phyloP scores from a whole-genome alignment of 1,140 invertebrate genomes.

The Camponotus floridanus region DNA sequence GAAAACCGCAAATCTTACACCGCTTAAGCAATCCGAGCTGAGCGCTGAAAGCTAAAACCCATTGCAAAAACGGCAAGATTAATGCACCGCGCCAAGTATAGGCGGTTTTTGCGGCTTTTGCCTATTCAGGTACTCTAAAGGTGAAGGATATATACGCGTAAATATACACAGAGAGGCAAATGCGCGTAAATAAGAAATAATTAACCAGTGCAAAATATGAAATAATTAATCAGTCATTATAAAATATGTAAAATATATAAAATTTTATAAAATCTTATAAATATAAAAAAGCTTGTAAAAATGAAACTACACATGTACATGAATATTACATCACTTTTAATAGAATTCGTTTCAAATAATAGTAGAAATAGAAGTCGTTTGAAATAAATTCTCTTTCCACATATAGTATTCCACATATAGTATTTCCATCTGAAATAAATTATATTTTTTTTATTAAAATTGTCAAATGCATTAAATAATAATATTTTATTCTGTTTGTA shows the following conservation, averaged over 20 bases:
- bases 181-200: conserved; percentile 33
- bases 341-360: background rate
- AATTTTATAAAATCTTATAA: background rate
- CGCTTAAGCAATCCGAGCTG: conserved; percentile 1
- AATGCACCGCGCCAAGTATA: conserved; percentile 41
- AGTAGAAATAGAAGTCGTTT: background rate
- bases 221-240: conserved; percentile 25
- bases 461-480: background rate
- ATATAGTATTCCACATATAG: too few relatives aligned
- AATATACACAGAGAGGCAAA: background rate
- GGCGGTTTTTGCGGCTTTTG: conserved; percentile 44
- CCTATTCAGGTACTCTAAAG: conserved; percentile 24
- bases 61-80: conserved; percentile 52
- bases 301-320: too few relatives aligned
- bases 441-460: background rate
- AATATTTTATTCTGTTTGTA: background rate
- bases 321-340: conserved; percentile 3
- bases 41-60: conserved; percentile 32
- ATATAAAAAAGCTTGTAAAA: background rate
- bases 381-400: background rate
- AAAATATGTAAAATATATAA: conserved; percentile 1
- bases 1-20: conserved; percentile 20
- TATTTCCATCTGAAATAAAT: background rate
- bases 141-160: background rate
- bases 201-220: background rate